These are phyloP conservation scores for Hippocampus barbouri DNA, from an alignment of 2,113 vertebrate genomes.

Conservation along the genomic window DNA sequence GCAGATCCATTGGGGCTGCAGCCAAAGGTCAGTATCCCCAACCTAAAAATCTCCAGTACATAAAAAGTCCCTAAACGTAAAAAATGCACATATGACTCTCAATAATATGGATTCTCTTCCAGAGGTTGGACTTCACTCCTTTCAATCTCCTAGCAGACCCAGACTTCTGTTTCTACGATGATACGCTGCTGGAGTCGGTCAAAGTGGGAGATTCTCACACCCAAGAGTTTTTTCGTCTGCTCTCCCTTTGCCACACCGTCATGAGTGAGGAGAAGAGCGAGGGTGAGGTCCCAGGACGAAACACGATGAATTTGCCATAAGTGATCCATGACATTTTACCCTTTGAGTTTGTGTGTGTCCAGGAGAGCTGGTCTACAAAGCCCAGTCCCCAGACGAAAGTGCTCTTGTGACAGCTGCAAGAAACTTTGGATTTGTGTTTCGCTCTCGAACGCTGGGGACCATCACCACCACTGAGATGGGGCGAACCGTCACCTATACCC, in stretches of 20 bases:
- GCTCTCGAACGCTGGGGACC: slow-evolving; percentile 83
- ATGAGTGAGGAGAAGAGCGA: slow-evolving; percentile 89
- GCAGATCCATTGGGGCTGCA: slow-evolving; percentile 74
- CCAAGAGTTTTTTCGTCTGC: slow-evolving; percentile 89
- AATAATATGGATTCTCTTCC: slow-evolving; percentile 24
- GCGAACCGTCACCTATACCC: slow-evolving; percentile 79
- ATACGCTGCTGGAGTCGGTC: slow-evolving; percentile 81
- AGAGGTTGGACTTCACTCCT: slow-evolving; percentile 82
- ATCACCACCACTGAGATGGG: slow-evolving; percentile 86
- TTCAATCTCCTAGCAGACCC: slow-evolving; percentile 85
- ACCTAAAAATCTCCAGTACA: not conserved
- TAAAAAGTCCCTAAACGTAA: not conserved
- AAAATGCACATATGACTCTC: not conserved
- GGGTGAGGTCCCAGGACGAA: slow-evolving; percentile 65
- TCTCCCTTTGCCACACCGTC: slow-evolving; percentile 89
- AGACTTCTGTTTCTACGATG: slow-evolving; percentile 84
- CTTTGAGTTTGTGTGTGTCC: not conserved
- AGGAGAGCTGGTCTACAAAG: slow-evolving; percentile 89
- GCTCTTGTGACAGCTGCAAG: slow-evolving; percentile 87
- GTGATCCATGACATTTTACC: not conserved
- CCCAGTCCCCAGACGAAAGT: slow-evolving; percentile 90
- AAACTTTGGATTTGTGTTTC: slow-evolving; percentile 91
- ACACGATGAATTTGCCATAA: not conserved
- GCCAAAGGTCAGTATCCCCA: slow-evolving; percentile 68
- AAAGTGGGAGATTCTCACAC: slow-evolving; percentile 76